phyloP scores from a whole-genome alignment of 2,113 vertebrate genomes.

The Scomber colias region DNA sequence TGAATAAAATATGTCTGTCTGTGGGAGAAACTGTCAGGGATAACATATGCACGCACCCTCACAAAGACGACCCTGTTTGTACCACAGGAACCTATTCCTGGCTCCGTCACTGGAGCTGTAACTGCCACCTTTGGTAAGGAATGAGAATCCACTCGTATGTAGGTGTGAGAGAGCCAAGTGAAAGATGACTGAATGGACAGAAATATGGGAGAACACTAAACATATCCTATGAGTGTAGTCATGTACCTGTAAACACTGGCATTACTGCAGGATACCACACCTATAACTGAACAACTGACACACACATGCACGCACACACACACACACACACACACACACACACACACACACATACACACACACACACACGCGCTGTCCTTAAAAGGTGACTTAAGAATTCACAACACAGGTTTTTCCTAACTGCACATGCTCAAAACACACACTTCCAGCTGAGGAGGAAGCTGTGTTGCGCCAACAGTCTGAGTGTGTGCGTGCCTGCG shows the following conservation, averaged over 20 bases:
- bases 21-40: conserved; percentile 48
- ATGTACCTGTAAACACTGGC: conserved; percentile 30
- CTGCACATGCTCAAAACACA: conserved; percentile 28
- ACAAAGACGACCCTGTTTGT: conserved; percentile 73
- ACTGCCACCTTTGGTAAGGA: conserved; percentile 65
- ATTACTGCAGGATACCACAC: conserved; percentile 49
- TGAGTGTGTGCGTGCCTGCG: conserved; percentile 57
- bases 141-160: conserved; percentile 29
- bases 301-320: neutral
- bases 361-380: conserved; percentile 43
- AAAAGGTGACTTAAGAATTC: conserved; percentile 50
- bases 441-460: conserved; percentile 66
- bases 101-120: conserved; percentile 53
- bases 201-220: conserved; percentile 14
- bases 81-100: conserved; percentile 58
- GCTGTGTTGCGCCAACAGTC: conserved; percentile 64
- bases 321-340: neutral
- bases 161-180: neutral
- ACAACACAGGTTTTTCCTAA: conserved; percentile 45
- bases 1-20: conserved; percentile 53
- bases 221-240: neutral
- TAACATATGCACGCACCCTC: conserved; percentile 45
- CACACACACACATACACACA: conserved; percentile 20
- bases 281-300: conserved; percentile 55
- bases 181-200: neutral